A percentile compares a stretch with the other conserved stretches of the same genome.
Evolutionary conservation across 2,888 invertebrate genomes (phyloP).

Genomic region (Acrobasis suavella): DNA sequence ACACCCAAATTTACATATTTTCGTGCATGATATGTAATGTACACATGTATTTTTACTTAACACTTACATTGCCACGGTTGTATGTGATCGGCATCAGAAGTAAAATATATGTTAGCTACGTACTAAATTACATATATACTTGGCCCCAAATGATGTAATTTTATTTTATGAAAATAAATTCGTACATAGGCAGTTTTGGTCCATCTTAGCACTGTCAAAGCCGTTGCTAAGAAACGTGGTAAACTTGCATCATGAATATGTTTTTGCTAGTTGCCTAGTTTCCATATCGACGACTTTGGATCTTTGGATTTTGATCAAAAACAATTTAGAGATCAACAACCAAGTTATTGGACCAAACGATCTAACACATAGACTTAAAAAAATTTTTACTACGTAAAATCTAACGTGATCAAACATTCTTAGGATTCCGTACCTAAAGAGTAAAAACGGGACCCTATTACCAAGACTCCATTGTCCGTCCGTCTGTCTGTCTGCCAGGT

Average conservation of each 20-base stretch:
- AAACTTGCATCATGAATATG: constrained; percentile 7
- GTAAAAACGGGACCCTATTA: no score
- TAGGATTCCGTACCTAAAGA: no score
- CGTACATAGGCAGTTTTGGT: constrained; percentile 70
- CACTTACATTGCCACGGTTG: constrained; percentile 76
- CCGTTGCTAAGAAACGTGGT: constrained; percentile 49
- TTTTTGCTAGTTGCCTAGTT: constrained; percentile 4
- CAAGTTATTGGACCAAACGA: no score
- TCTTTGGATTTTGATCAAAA: not conserved
- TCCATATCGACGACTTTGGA: constrained; percentile 1
- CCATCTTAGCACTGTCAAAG: constrained; percentile 52
- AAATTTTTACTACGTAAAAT: no score
- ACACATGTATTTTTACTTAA: not conserved
- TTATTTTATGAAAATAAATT: constrained; percentile 63
- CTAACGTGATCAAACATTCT: no score
- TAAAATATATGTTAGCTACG: constrained; percentile 41
- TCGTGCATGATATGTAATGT: constrained; percentile 26
- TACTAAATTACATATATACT: constrained; percentile 48
- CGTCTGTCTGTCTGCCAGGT: no score
- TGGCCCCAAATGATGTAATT: constrained; percentile 59
- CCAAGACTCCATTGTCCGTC: no score
- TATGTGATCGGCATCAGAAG: constrained; percentile 72
- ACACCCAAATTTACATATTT: constrained; percentile 29
- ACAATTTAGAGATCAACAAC: no score
- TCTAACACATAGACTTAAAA: no score